Evolutionary conservation across 2,888 invertebrate genomes (phyloP).

Genomic region (Heliconius ethilla): DNA sequence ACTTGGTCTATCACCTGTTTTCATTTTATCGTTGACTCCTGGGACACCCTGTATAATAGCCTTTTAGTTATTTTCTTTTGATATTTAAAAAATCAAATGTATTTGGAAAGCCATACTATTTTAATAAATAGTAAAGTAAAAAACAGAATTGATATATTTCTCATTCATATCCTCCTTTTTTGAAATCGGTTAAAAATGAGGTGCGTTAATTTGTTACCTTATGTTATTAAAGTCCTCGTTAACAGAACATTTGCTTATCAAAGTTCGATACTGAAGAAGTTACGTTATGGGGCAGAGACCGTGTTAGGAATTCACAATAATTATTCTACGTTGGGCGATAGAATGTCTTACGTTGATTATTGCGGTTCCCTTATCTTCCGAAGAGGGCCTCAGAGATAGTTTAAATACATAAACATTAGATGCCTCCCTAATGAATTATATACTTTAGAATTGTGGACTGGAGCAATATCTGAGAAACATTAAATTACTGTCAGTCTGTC

Average conservation of each 20-base stretch:
- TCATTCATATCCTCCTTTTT: background rate
- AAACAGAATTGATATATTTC: no score
- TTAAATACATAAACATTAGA: constrained; percentile 18
- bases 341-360: constrained; percentile 24
- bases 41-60: no score
- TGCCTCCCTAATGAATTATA: constrained; percentile 12
- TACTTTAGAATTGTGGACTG: background rate
- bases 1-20: no score
- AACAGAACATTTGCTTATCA: constrained; percentile 11
- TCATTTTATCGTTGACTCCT: no score
- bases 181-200: background rate
- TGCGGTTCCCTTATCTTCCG: constrained; percentile 18
- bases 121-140: no score
- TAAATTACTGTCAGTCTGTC: no score
- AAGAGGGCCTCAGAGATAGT: constrained; percentile 25
- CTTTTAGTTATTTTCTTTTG: no score
- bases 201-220: background rate
- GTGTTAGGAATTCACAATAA: constrained; percentile 20
- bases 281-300: background rate
- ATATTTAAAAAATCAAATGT: no score
- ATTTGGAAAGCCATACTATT: no score
- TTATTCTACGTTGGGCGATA: constrained; percentile 18
- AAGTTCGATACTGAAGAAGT: constrained; percentile 6
- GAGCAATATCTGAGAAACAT: background rate
- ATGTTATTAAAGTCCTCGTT: background rate